Evolutionary conservation across 53 echinoderm and acorn worm genomes (phyloP), one percentile per base, ranked within the genome.

Genomic region (Patiria pectinifera): DNA sequence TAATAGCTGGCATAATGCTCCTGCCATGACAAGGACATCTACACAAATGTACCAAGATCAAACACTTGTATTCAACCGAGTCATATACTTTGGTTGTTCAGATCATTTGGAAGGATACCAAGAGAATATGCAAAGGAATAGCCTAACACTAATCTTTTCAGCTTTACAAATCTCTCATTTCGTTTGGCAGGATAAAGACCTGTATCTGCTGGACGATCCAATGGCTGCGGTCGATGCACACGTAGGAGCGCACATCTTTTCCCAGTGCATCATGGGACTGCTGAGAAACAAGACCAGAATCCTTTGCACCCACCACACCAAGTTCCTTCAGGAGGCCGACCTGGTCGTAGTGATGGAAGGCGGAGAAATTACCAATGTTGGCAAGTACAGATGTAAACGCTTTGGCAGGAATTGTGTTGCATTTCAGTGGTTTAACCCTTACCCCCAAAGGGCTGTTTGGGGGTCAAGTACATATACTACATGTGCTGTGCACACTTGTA

Each of bases 231-330:
- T 98, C 13, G 99, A 98, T 92, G 99, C 95, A 19, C 96, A 98
- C 46, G 99, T 98, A 1, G 99, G 96, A 3, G 83, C 93, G 2
- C 99, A 98, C 85, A 94, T 98, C 85, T 98, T 97, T 76, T 87
- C 94, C 86, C 89, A 96, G 86, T 98, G 99, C 92, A 97, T 98
- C 89, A 92, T 98, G 96, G 99, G 99, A 91, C 45, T 98, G 91
- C 83, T 98, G 71, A 47, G 78, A 72, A 76, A 95, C 94, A 98
- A 98, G 96, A 98, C 99, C 76, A 91, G 99, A 79, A 93, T 98
- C 89, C 94, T 98, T 76, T 98, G 99, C 93, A 98, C 99, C 4
- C 99, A 98, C 60, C 99, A 98, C 90, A 98, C 97, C 59, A 96
- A 94, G 93, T 98, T 94, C 91, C 93, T 98, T 62, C 89, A 85